Evolutionary conservation across 2,113 vertebrate species (phyloP).

Genomic region (Oryctolagus cuniculus): mOryCun1.1 NC_091439.1:92108501-92109000

Average conservation of each 20-base stretch:
- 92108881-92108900: background rate
- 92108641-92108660: background rate
- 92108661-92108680: slow-evolving; percentile 6
- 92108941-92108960: background rate
- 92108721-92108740: background rate
- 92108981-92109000: background rate
- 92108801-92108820: background rate
- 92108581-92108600: slow-evolving; percentile 19
- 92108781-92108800: background rate
- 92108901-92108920: background rate
- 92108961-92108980: background rate
- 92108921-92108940: background rate
- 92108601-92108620: background rate
- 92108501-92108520: background rate
- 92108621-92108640: background rate
- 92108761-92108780: background rate
- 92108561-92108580: slow-evolving; percentile 3
- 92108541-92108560: slow-evolving; percentile 29
- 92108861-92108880: slow-evolving; percentile 2
- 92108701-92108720: background rate
- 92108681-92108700: background rate
- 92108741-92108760: background rate
- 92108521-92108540: background rate
- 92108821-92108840: background rate
- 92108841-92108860: background rate